Evolutionary conservation across 2,888 invertebrate species (phyloP).

Genomic region (Leucophenga maculata): DNA sequence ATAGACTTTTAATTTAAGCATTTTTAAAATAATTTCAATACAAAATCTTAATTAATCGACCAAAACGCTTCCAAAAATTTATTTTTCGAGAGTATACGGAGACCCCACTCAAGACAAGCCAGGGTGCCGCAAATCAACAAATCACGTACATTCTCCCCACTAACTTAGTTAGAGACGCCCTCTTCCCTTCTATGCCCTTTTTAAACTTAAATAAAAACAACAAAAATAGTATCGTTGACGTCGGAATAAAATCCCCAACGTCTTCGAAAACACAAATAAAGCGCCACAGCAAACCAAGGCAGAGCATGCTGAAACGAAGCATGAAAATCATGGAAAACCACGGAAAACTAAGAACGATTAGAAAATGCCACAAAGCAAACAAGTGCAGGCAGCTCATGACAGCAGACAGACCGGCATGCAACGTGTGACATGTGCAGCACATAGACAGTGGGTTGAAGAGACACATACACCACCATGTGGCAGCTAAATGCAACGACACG

Average conservation of each 20-base stretch:
- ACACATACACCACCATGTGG: background rate
- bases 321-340: background rate
- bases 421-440: constrained; percentile 18
- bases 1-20: too few relatives aligned
- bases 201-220: background rate
- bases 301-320: background rate
- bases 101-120: too few relatives aligned
- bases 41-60: too few relatives aligned
- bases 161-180: too few relatives aligned
- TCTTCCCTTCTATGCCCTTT: background rate
- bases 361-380: constrained; percentile 2
- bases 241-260: constrained; percentile 5
- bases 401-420: constrained; percentile 1
- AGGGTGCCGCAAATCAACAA: too few relatives aligned
- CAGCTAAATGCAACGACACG: background rate
- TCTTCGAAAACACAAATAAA: background rate
- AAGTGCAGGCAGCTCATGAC: background rate
- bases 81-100: too few relatives aligned
- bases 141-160: too few relatives aligned
- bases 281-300: background rate
- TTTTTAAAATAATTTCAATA: too few relatives aligned
- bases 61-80: too few relatives aligned
- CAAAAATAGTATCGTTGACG: constrained; percentile 1
- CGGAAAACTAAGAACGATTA: constrained; percentile 9
- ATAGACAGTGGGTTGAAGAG: background rate